These are phyloP conservation scores for Ascaphus truei DNA, from an alignment of 2,113 vertebrate species.

Conservation along the genomic window DNA sequence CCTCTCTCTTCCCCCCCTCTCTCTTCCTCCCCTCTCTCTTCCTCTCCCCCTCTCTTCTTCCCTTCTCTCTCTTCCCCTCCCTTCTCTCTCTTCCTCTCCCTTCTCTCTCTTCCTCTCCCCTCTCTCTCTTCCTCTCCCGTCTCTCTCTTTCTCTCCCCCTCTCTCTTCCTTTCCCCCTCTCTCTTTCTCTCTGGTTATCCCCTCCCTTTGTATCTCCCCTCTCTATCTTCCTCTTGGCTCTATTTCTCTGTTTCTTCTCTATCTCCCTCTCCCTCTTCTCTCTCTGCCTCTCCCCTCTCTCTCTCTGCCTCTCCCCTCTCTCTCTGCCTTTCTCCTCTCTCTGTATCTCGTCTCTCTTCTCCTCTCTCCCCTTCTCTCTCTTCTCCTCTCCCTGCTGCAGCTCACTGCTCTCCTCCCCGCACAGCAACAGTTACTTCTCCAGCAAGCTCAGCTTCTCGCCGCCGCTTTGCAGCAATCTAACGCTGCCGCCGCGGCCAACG, in stretches of 20 bases:
- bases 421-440: slow-evolving; percentile 85
- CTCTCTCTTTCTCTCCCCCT: background rate
- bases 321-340: background rate
- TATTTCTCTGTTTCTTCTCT: background rate
- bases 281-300: background rate
- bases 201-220: background rate
- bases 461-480: slow-evolving; percentile 69
- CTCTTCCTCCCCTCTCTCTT: background rate
- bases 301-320: background rate
- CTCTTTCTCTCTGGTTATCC: no score
- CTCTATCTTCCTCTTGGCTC: background rate
- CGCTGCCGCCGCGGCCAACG: slow-evolving; percentile 67
- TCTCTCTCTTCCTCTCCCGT: background rate
- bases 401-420: slow-evolving; percentile 83
- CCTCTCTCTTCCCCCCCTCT: background rate
- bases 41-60: background rate
- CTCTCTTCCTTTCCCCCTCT: background rate
- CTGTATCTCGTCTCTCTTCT: background rate
- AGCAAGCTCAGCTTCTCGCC: slow-evolving; percentile 86
- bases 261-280: background rate
- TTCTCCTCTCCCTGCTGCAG: background rate
- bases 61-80: background rate
- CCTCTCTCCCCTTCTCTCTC: background rate
- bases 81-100: background rate
- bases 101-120: background rate